phyloP scores from a whole-genome alignment of 2,888 invertebrate species.

The Nasonia oneida region DNA sequence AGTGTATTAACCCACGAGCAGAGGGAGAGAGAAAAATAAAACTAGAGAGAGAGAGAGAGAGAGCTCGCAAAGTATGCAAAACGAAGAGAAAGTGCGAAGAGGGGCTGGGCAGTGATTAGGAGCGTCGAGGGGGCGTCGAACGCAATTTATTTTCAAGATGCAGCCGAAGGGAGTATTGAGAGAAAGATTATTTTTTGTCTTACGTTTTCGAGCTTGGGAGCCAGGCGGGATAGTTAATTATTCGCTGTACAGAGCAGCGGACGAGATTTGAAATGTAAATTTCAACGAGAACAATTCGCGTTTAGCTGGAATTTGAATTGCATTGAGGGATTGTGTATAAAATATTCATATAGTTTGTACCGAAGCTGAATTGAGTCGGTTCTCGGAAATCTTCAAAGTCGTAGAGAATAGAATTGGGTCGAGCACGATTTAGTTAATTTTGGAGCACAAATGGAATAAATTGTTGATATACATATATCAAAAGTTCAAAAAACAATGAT shows the following conservation, averaged over 20 bases:
- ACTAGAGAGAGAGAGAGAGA: background rate
- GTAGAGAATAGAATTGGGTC: background rate
- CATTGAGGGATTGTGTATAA: too few relatives aligned
- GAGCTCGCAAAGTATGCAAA: constrained; percentile 29
- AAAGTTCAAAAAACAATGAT: background rate
- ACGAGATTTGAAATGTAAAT: too few relatives aligned
- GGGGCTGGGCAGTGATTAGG: constrained; percentile 17
- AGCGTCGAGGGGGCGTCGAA: background rate
- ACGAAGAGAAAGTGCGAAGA: constrained; percentile 6
- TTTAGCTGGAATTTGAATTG: too few relatives aligned
- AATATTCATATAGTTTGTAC: too few relatives aligned
- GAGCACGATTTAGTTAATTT: background rate
- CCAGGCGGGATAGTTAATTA: background rate
- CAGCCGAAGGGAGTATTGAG: constrained; percentile 1
- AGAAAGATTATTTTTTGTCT: background rate
- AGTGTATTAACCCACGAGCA: background rate
- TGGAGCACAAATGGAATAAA: too few relatives aligned
- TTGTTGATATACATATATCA: too few relatives aligned
- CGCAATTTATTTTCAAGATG: constrained; percentile 30
- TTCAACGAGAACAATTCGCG: too few relatives aligned
- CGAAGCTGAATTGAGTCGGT: background rate
- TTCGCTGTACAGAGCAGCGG: background rate
- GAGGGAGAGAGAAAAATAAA: background rate
- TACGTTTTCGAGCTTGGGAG: background rate
- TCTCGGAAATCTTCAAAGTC: background rate